A percentile compares a stretch with the other conserved stretches of the same genome.
Conservation (phyloP, 2,888 invertebrate species). For the Hedychridium roseum region DNA sequence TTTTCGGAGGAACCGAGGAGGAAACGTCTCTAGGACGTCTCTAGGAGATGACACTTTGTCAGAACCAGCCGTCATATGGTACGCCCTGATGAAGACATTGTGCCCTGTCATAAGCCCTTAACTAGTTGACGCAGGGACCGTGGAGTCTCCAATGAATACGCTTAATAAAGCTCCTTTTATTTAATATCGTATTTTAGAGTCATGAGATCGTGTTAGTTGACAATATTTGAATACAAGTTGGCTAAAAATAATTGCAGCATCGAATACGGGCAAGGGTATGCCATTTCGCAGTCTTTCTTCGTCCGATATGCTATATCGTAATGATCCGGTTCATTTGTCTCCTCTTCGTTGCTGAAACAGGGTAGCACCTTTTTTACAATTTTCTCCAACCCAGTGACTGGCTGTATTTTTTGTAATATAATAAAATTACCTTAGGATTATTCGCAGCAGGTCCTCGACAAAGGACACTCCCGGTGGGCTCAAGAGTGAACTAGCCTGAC, state of each 20-base stretch:
- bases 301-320: slow-evolving; percentile 51
- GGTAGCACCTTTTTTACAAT: slow-evolving; percentile 1
- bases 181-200: not conserved
- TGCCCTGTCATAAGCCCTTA: not conserved
- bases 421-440: slow-evolving; percentile 68
- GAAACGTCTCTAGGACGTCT: not conserved
- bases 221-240: slow-evolving; percentile 16
- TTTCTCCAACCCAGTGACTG: not conserved
- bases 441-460: slow-evolving; percentile 72
- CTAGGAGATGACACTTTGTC: not conserved
- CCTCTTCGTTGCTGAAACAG: slow-evolving; percentile 44
- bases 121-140: not conserved
- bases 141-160: not conserved
- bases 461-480: slow-evolving; percentile 71
- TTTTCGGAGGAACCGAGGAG: not conserved
- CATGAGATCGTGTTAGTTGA: not conserved
- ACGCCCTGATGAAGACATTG: not conserved
- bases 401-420: not conserved
- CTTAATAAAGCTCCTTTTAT: not conserved
- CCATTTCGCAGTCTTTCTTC: slow-evolving; percentile 40
- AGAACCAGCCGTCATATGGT: not conserved
- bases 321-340: slow-evolving; percentile 35
- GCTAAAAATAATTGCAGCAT: slow-evolving; percentile 48
- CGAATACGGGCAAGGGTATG: slow-evolving; percentile 57
- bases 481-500: slow-evolving; percentile 71